These are phyloP conservation scores for Catamblyrhynchus diadema DNA, from an alignment of 2,797 vertebrate genomes.

Conservation along the genomic window DNA sequence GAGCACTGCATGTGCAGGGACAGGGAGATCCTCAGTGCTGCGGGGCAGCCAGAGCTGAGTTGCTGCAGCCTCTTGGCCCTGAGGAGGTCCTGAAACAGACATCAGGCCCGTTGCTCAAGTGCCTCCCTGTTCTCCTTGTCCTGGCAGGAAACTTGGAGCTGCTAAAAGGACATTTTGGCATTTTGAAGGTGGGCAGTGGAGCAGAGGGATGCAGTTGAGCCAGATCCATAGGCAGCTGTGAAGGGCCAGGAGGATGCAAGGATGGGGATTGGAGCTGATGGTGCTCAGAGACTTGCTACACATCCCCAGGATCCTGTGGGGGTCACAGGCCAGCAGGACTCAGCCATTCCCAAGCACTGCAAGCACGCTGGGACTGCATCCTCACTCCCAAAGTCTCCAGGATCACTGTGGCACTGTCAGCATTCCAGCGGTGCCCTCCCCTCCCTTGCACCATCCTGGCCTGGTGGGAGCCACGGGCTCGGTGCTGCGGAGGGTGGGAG, in stretches of 20 bases:
- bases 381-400: background rate
- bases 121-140: background rate
- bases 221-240: background rate
- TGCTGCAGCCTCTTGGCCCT: background rate
- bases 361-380: accelerated
- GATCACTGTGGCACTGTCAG: accelerated
- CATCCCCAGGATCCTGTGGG: accelerated
- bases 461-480: background rate
- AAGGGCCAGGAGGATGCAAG: background rate
- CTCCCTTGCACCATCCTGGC: background rate
- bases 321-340: background rate
- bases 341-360: background rate
- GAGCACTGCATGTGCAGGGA: background rate
- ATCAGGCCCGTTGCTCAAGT: accelerated
- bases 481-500: background rate
- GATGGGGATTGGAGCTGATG: background rate
- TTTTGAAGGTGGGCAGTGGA: background rate
- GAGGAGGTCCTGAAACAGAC: background rate
- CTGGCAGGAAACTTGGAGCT: background rate
- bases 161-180: background rate
- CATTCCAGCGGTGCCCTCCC: accelerated
- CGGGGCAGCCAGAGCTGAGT: background rate
- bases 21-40: background rate
- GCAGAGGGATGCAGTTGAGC: background rate
- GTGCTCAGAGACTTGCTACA: background rate